Evolutionary conservation across 2,888 invertebrate species (phyloP).

Genomic region (Muschampia plurimacula): DNA sequence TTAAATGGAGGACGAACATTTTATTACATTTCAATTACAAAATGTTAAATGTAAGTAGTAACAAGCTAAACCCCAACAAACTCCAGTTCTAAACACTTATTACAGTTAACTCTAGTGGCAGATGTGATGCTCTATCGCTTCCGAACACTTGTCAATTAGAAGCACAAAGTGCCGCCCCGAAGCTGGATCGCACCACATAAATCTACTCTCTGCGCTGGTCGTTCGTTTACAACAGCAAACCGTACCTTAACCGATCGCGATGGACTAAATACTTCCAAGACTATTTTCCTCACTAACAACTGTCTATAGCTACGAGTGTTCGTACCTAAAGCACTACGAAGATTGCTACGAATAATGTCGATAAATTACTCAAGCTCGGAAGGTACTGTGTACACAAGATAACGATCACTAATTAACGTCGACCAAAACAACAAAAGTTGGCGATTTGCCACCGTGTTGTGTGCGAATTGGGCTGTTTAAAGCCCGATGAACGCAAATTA

Average conservation of each 20-base stretch:
- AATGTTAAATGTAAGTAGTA: background rate
- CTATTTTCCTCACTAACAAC: slow-evolving; percentile 51
- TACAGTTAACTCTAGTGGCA: slow-evolving; percentile 43
- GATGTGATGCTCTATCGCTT: slow-evolving; percentile 60
- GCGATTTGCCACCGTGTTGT: slow-evolving; percentile 58
- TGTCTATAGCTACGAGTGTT: slow-evolving; percentile 41
- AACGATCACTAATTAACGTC: slow-evolving; percentile 45
- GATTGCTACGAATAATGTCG: slow-evolving; percentile 43
- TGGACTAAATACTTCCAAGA: slow-evolving; percentile 51
- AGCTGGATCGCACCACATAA: slow-evolving; percentile 68
- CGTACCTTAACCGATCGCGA: slow-evolving; percentile 58
- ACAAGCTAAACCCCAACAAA: background rate
- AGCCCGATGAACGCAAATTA: slow-evolving; percentile 72
- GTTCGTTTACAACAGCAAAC: slow-evolving; percentile 56
- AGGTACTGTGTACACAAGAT: slow-evolving; percentile 40
- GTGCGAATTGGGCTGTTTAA: slow-evolving; percentile 61
- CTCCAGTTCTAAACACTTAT: slow-evolving; percentile 22
- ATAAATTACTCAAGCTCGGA: slow-evolving; percentile 45
- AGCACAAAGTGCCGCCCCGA: slow-evolving; percentile 64
- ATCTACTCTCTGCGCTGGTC: slow-evolving; percentile 49
- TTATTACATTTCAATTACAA: no score
- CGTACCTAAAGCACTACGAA: slow-evolving; percentile 41
- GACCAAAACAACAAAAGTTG: slow-evolving; percentile 48
- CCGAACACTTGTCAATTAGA: slow-evolving; percentile 77
- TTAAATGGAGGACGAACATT: background rate